Evolutionary conservation across 2,113 vertebrate species (phyloP).

Genomic region (Pteropus alecto): DNA sequence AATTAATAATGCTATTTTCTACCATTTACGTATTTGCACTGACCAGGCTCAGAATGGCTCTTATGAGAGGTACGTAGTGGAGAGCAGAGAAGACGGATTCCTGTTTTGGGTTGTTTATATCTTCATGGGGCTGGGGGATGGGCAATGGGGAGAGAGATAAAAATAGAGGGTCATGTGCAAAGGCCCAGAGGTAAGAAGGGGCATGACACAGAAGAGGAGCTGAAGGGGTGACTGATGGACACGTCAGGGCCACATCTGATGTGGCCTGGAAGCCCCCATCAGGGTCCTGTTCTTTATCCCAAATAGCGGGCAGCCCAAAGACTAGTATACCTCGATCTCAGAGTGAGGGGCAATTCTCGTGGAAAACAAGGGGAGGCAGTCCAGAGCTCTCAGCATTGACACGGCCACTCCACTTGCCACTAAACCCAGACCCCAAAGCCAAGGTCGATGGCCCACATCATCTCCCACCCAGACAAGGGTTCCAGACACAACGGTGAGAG

Average conservation of each 20-base stretch:
- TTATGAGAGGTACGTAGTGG: accelerated
- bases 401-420: neutral
- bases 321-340: neutral
- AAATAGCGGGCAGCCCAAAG: neutral
- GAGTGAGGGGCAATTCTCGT: neutral
- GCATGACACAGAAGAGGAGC: neutral
- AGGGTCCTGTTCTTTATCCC: neutral
- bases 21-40: neutral
- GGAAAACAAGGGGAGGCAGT: neutral
- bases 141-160: neutral
- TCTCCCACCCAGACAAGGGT: neutral
- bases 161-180: neutral
- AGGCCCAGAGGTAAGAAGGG: neutral
- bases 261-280: neutral
- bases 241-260: neutral
- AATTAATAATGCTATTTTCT: neutral
- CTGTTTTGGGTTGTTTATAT: neutral
- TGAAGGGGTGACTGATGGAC: neutral
- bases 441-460: neutral
- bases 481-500: neutral
- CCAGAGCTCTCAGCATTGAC: neutral
- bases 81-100: neutral
- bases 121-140: neutral
- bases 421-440: neutral
- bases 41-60: too few relatives aligned